Base-by-base conservation (phyloP, 2,113 vertebrate genomes). In the Paraplagusia blochii region DNA sequence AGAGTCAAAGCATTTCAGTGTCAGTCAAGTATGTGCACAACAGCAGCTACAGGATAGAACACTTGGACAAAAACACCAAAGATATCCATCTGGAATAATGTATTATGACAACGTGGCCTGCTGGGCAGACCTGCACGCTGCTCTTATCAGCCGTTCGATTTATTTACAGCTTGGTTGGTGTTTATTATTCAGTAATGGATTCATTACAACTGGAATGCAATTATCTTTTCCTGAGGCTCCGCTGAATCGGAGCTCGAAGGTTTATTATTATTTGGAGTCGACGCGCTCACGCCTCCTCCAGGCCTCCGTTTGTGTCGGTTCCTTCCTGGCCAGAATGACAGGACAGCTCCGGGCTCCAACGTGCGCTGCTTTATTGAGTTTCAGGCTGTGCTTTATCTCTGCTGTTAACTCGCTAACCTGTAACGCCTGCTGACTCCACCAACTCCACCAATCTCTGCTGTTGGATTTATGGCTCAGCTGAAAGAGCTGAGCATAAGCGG, bases 61-160 rank as follows among this genome's bases (percentile, higher is more conserved):
- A 88, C 66, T 52, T 82, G 72, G 88, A 74, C 79, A 82, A 77
- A 69, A 63, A 63, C 40, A 66, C 73, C 84, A 84, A 71, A 84
- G 77, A 85, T 92, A 85, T 49, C 81, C 86, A 85, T 81, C 58
- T 85, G 82, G 88, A 88, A 85, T 85, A 74, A 66, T 79, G 76
- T 85, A 85, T 88, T 87, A 87, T 73, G 69, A 80, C 68, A 85
- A 80, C 74, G 73, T 86, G 82, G 84, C 83, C 55, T 67, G 76
- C 66, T 58, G 53, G 50, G 47, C 36, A 9, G 34, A 34, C 16
- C 38, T 9, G 17, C 11, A 4, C 5, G 13, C 29, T 1, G 19
- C 42, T 38, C 43, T 75, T 66, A 69, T 75, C 69, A 55, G 34
- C 39, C 1, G 16, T 47, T 33, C 63, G 63, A 65, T 73, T 80